Base-by-base conservation (phyloP, 1,140 invertebrate species). In the Drosophila biarmipes region DNA sequence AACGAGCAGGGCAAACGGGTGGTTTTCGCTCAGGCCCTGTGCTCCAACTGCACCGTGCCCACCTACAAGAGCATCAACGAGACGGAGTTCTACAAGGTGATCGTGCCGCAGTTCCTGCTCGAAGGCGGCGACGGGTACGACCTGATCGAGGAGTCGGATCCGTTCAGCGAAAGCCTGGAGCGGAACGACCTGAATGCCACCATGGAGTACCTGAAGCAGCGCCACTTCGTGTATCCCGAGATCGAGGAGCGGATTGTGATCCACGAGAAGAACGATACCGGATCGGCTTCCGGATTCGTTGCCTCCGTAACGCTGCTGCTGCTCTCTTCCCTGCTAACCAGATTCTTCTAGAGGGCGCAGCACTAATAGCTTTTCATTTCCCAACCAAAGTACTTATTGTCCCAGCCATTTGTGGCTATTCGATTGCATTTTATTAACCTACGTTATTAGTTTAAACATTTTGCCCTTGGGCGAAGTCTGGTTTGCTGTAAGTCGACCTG, bases 31-130 rank as follows among this genome's bases (percentile, higher is more conserved):
- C 89, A 93, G 80, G 93, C 92, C 0, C 75, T 93, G 0, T 95
- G 94, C 79, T 91, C 92, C 3, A 74, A 91, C 7, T 95, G 94
- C 74, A 77, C 56, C 12, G 92, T 95, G 5, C 92, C 93, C 6
- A 61, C 69, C 2, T 93, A 93, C 55, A 89, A 73, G 11, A 66
- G 81, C 10, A 73, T 95, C 17, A 72, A 91, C 64, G 87, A 92
- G 2, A 68, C 92, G 34, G 79, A 91, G 42, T 73, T 80, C 45
- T 95, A 95, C 62, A 93, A 93, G 57, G 68, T 95, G 1, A 90
- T 95, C n/a, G 92, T 93, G 12, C 19, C 73, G 2, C 42, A 63
- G 35, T 91, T 90, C 29, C 31, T 91, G 11, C 42, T 82, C 3
- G 71, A 66, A 1, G 90, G 90, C 4, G 90, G 90, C 53, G 90